These are phyloP conservation scores for Alentia gelatinosa DNA, from an alignment of 2,888 invertebrate genomes.

Conservation along the genomic window DNA sequence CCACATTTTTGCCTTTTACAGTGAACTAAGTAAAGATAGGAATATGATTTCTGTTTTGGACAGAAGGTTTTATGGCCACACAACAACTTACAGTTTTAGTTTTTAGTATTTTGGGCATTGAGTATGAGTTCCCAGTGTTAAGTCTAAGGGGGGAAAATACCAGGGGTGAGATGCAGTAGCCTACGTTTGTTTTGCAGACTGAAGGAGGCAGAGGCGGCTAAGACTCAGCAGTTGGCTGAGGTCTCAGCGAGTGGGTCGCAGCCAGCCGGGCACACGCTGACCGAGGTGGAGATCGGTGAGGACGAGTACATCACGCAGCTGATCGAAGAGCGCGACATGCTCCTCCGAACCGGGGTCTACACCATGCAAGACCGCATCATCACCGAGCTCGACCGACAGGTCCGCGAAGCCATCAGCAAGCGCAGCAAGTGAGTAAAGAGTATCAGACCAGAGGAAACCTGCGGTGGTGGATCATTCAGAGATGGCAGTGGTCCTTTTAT, in stretches of 20 bases:
- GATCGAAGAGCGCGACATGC: conserved; percentile 79
- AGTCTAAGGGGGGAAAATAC: too few species aligned
- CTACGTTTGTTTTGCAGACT: conserved; percentile 69
- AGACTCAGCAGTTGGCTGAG: conserved; percentile 24
- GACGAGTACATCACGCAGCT: conserved; percentile 79
- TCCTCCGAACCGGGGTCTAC: conserved; percentile 81
- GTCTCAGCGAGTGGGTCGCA: neutral
- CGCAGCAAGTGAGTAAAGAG: conserved; percentile 64
- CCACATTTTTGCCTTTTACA: too few species aligned
- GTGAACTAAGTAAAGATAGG: too few species aligned
- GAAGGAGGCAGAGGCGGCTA: conserved; percentile 71
- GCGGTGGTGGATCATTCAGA: neutral
- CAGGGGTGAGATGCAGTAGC: too few species aligned
- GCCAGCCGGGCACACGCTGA: neutral
- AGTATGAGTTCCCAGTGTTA: too few species aligned
- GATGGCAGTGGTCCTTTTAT: neutral
- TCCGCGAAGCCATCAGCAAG: conserved; percentile 76
- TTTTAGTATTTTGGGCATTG: too few species aligned
- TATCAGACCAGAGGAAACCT: too few species aligned
- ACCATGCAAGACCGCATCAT: conserved; percentile 80
- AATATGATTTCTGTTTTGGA: too few species aligned
- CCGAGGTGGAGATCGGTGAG: neutral
- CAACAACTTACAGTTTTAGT: too few species aligned
- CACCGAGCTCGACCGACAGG: conserved; percentile 80
- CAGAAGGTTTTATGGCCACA: too few species aligned